Evolutionary conservation across 1,140 invertebrate genomes (phyloP).

Genomic region (Condylostylus longicornis): DNA sequence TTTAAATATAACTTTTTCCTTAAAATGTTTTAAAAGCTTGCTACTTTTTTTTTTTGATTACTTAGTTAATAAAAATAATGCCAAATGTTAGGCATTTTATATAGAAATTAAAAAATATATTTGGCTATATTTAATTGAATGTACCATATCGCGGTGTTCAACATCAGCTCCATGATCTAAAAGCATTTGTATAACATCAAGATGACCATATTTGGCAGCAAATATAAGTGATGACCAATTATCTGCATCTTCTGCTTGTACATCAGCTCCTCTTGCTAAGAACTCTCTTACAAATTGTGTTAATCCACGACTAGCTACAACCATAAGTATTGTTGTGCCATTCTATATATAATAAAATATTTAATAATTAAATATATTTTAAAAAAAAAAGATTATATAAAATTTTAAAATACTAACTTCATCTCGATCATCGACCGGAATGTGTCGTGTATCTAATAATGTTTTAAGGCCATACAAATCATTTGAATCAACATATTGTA

Average conservation of each 20-base stretch:
- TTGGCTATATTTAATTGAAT: constrained; percentile 6
- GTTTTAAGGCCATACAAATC: constrained; percentile 61
- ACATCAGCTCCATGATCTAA: constrained; percentile 75
- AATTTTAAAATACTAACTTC: constrained; percentile 45
- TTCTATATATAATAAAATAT: constrained; percentile 42
- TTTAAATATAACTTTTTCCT: constrained; percentile 2
- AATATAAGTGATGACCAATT: constrained; percentile 85
- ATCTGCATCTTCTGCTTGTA: constrained; percentile 82
- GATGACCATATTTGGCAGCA: constrained; percentile 78
- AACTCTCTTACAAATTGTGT: constrained; percentile 67
- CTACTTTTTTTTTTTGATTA: no score
- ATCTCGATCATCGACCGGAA: constrained; percentile 76
- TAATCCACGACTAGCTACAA: constrained; percentile 67
- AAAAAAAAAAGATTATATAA: neutral
- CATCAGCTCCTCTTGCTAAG: constrained; percentile 71
- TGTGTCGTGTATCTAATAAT: constrained; percentile 65
- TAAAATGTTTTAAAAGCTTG: constrained; percentile 3
- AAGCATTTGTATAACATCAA: constrained; percentile 65
- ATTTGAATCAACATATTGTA: constrained; percentile 64
- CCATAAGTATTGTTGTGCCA: constrained; percentile 80
- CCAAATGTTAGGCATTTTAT: constrained; percentile 2
- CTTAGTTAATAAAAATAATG: no score
- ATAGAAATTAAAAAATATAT: neutral
- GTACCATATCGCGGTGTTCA: constrained; percentile 85
- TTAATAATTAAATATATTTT: neutral